Percentiles rank a stretch among this genome's conserved stretches.
Conservation (phyloP, 2,888 invertebrate genomes). For the Catonia carolina region DNA sequence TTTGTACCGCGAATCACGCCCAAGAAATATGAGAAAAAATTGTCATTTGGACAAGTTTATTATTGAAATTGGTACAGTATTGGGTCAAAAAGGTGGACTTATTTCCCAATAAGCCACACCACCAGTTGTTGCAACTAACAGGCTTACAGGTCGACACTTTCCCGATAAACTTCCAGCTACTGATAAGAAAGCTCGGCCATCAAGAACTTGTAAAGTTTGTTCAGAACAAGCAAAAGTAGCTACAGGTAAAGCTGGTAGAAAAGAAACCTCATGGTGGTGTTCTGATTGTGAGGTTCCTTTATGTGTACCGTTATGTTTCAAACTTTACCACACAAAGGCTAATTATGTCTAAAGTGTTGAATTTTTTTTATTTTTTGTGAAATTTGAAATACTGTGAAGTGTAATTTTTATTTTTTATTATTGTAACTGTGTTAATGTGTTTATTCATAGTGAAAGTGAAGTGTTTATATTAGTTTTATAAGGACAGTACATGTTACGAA, state of each 20-base stretch:
- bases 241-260: neutral
- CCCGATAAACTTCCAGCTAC: neutral
- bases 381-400: too few relatives aligned
- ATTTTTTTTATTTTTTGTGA: too few relatives aligned
- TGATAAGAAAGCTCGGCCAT: neutral
- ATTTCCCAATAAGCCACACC: neutral
- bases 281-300: neutral
- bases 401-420: too few relatives aligned
- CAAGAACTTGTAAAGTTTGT: neutral
- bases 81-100: neutral
- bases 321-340: neutral
- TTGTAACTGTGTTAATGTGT: too few relatives aligned
- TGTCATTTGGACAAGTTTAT: neutral
- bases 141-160: neutral
- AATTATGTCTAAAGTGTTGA: too few relatives aligned
- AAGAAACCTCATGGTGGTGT: neutral
- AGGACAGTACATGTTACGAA: too few relatives aligned
- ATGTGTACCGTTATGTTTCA: neutral
- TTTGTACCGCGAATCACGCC: neutral
- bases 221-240: neutral
- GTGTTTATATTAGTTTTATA: too few relatives aligned
- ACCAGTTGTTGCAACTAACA: neutral
- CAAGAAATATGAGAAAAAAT: neutral
- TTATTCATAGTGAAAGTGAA: too few relatives aligned
- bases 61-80: neutral